phyloP scores from a whole-genome alignment of 37 sponge, comb jelly and placozoan species.

The Cladorhizidae sp. region DNA sequence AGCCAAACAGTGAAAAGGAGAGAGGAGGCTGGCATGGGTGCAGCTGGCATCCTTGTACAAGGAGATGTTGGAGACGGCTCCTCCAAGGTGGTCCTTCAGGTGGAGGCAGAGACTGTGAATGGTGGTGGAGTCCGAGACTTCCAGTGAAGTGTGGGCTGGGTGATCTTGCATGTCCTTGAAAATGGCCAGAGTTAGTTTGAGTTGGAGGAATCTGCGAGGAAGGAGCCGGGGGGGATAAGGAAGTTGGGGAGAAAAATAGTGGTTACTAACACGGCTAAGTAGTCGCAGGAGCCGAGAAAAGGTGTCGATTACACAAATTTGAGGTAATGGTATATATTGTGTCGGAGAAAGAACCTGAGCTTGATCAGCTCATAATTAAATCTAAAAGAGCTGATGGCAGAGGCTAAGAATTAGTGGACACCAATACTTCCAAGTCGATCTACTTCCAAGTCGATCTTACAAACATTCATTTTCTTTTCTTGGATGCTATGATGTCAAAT shows the following conservation, averaged over 20 bases:
- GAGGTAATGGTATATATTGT: too few relatives aligned
- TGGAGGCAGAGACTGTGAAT: constrained; percentile 41
- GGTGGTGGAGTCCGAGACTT: constrained; percentile 36
- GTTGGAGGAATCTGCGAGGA: constrained; percentile 33
- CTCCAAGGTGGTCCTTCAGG: constrained; percentile 32
- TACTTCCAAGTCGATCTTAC: too few relatives aligned
- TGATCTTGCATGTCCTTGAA: constrained; percentile 43
- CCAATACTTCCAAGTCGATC: too few relatives aligned
- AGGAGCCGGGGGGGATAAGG: background rate
- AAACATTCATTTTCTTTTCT: too few relatives aligned
- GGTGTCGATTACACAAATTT: too few relatives aligned
- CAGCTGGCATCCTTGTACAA: constrained; percentile 57
- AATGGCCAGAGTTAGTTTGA: constrained; percentile 48
- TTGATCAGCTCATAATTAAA: too few relatives aligned
- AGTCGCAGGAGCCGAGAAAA: too few relatives aligned
- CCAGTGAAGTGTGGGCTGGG: constrained; percentile 43
- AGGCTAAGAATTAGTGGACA: too few relatives aligned
- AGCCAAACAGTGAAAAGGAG: constrained; percentile 51
- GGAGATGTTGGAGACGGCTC: constrained; percentile 25
- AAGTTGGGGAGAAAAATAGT: background rate
- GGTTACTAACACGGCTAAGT: too few relatives aligned
- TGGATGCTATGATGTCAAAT: too few relatives aligned
- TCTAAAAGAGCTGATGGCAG: too few relatives aligned
- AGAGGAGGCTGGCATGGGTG: constrained; percentile 15
- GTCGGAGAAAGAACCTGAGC: too few relatives aligned